These are phyloP conservation scores for Ciconia nigra DNA, from an alignment of 2,797 vertebrate species.

Conservation along the genomic window DNA sequence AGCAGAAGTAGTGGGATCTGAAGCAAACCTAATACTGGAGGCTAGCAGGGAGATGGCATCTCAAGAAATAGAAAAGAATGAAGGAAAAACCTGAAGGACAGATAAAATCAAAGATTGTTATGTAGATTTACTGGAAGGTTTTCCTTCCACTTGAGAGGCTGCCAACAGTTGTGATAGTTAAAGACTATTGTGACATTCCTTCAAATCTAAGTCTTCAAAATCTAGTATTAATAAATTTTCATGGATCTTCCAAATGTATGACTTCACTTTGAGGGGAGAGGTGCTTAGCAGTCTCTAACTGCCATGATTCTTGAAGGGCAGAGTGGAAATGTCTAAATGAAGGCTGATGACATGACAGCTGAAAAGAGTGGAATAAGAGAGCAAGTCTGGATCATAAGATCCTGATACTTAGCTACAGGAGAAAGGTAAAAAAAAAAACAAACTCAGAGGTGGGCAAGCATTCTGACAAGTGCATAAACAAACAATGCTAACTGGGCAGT, in stretches of 20 bases:
- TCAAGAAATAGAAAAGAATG: neutral
- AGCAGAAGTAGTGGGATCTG: neutral
- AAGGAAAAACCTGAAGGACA: neutral
- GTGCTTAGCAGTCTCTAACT: neutral
- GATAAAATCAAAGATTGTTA: neutral
- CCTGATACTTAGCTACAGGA: neutral
- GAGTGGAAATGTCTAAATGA: neutral
- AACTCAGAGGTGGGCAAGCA: neutral
- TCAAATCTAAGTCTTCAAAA: neutral
- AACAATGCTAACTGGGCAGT: neutral
- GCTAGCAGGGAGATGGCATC: neutral
- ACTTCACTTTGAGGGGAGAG: neutral
- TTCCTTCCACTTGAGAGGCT: neutral
- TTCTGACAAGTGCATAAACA: neutral
- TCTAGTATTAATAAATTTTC: neutral
- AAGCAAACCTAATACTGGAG: neutral
- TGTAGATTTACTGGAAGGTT: neutral
- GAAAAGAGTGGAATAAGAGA: neutral
- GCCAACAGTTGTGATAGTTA: neutral
- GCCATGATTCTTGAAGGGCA: neutral
- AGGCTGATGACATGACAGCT: neutral
- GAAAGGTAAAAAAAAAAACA: neutral
- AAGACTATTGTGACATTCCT: neutral
- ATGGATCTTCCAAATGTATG: neutral
- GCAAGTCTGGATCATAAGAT: neutral